Conservation (phyloP, 2,797 vertebrate species). For the Ctenopoma multispine region DNA sequence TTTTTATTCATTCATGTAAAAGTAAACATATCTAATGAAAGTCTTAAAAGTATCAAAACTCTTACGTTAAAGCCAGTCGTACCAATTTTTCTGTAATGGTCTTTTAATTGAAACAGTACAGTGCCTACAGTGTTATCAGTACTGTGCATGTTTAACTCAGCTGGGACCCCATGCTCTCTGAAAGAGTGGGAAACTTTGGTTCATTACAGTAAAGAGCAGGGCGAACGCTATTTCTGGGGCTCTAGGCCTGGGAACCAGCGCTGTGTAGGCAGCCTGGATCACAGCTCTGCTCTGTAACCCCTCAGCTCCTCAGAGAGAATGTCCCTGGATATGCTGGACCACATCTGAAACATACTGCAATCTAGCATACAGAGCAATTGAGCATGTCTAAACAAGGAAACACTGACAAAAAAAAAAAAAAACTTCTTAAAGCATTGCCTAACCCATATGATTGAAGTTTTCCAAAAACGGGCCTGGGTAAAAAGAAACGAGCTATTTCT, state of each 20-base stretch:
- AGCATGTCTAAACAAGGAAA: slow-evolving; percentile 68
- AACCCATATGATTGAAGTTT: slow-evolving; percentile 34
- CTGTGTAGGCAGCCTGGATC: slow-evolving; percentile 58
- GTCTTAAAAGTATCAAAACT: background rate
- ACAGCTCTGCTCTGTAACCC: slow-evolving; percentile 64
- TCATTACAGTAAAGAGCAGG: slow-evolving; percentile 54
- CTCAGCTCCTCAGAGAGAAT: slow-evolving; percentile 65
- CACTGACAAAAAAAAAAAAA: background rate
- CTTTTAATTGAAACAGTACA: slow-evolving; percentile 6
- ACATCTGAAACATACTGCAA: slow-evolving; percentile 65
- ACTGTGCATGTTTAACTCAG: slow-evolving; percentile 47
- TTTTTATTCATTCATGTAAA: slow-evolving; percentile 8
- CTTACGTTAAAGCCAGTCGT: background rate
- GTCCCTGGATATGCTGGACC: slow-evolving; percentile 50
- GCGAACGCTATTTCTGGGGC: slow-evolving; percentile 80
- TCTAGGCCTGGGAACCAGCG: slow-evolving; percentile 79
- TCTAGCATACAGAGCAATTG: slow-evolving; percentile 24
- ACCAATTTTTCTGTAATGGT: background rate
- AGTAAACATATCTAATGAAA: background rate
- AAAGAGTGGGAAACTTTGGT: slow-evolving; percentile 72
- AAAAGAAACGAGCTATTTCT: slow-evolving; percentile 37
- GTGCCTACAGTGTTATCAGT: slow-evolving; percentile 33
- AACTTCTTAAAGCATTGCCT: slow-evolving; percentile 16
- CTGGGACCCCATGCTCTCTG: slow-evolving; percentile 63
- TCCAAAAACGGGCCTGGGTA: slow-evolving; percentile 29